Conservation (phyloP, 2,888 invertebrate species). For the Drosophila tanythrix region DNA sequence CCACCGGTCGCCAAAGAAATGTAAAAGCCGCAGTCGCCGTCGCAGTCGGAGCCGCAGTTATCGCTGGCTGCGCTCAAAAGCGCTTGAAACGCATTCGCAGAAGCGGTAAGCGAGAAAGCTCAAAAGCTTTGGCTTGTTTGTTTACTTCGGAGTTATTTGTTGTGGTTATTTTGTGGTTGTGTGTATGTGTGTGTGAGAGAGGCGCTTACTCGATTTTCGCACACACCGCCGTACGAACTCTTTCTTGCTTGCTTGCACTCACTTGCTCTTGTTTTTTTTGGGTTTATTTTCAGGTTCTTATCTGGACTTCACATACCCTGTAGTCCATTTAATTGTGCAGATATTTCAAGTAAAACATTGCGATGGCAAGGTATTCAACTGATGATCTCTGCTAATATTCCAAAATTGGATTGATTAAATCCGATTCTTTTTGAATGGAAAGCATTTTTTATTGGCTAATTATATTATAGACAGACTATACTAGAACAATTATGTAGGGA, state of each 20-base stretch:
- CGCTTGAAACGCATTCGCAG: slow-evolving; percentile 20
- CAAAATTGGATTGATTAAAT: background rate
- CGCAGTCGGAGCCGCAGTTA: background rate
- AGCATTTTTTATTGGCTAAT: background rate
- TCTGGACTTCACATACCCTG: background rate
- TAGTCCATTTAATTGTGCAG: background rate
- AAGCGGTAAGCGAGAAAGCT: slow-evolving; percentile 57
- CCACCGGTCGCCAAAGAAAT: slow-evolving; percentile 70
- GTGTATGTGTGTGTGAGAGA: slow-evolving; percentile 12
- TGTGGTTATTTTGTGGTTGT: slow-evolving; percentile 10
- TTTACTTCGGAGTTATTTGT: slow-evolving; percentile 23
- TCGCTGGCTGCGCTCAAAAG: slow-evolving; percentile 36
- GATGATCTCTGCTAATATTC: background rate
- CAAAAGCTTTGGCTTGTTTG: slow-evolving; percentile 47
- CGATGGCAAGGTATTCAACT: background rate
- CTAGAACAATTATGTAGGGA: background rate
- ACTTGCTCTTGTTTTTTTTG: slow-evolving; percentile 20
- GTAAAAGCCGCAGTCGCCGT: slow-evolving; percentile 53
- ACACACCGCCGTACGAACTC: slow-evolving; percentile 60
- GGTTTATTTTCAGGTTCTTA: slow-evolving; percentile 10
- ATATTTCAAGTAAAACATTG: background rate
- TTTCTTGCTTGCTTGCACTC: slow-evolving; percentile 26
- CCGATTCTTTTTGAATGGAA: background rate
- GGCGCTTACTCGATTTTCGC: slow-evolving; percentile 59
- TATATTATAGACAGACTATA: background rate